phyloP scores from a whole-genome alignment of 2,113 vertebrate genomes.

The Rana temporaria region DNA sequence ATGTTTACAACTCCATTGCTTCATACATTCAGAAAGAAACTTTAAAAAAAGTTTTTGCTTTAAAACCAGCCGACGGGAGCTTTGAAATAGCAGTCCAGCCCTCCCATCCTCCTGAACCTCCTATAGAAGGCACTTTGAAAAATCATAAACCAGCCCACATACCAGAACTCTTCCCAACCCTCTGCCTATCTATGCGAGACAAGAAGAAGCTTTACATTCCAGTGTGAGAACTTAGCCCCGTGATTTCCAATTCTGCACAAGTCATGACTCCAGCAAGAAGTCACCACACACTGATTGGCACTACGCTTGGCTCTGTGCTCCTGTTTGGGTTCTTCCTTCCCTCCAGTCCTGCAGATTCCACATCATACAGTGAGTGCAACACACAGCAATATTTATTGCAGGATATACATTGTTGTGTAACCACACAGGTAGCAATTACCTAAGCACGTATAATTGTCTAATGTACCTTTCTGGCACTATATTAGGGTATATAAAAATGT shows the following conservation, averaged over 20 bases:
- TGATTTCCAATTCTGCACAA: neutral
- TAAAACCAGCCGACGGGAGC: neutral
- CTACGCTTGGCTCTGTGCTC: neutral
- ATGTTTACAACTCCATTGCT: no score
- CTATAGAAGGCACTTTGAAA: neutral
- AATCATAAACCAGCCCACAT: conserved; percentile 6
- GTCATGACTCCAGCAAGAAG: neutral
- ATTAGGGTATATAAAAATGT: no score
- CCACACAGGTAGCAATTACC: no score
- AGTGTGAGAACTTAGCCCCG: neutral
- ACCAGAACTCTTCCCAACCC: neutral
- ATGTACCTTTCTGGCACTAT: no score
- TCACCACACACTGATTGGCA: neutral
- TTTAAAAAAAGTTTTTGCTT: no score
- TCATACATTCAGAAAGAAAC: no score
- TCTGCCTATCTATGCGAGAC: neutral
- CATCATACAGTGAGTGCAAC: conserved; percentile 2
- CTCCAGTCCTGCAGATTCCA: neutral
- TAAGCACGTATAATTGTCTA: no score
- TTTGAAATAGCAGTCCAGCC: neutral
- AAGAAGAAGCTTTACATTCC: neutral
- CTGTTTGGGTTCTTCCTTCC: neutral
- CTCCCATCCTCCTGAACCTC: neutral
- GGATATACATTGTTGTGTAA: no score
- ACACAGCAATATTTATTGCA: neutral